These are phyloP conservation scores for Sipha flava DNA, from an alignment of 1,140 invertebrate genomes.

Conservation along the genomic window DNA sequence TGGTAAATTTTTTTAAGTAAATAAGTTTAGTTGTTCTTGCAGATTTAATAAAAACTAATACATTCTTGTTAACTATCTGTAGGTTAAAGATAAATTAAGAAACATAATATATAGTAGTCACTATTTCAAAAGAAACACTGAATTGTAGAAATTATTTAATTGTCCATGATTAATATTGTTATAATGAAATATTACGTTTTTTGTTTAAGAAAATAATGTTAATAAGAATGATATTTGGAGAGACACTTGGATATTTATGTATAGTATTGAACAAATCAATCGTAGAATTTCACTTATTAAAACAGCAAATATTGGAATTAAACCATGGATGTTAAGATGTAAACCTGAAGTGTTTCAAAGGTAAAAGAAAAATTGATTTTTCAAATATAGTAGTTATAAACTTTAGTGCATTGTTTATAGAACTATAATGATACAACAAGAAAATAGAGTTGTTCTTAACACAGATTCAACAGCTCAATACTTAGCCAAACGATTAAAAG, in stretches of 20 bases:
- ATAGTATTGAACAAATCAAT: background rate
- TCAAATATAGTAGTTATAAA: background rate
- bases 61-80: too few species aligned
- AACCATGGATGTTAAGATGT: conserved; percentile 19
- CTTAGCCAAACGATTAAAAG: conserved; percentile 1
- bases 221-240: conserved; percentile 1
- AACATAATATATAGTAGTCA: too few species aligned
- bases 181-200: background rate
- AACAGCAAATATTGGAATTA: background rate
- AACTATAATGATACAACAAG: background rate
- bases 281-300: background rate
- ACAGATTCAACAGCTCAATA: conserved; percentile 16
- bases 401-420: background rate
- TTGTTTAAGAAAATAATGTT: conserved; percentile 5
- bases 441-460: background rate
- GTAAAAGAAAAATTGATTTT: background rate
- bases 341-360: background rate
- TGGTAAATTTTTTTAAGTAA: background rate
- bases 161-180: too few species aligned
- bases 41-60: too few species aligned
- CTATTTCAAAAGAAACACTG: too few species aligned
- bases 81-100: too few species aligned
- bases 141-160: too few species aligned
- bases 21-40: background rate
- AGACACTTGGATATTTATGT: conserved; percentile 5